Evolutionary conservation across 37 sponge, comb jelly and placozoan species (phyloP).

Genomic region (Hormiphora californensis): DNA sequence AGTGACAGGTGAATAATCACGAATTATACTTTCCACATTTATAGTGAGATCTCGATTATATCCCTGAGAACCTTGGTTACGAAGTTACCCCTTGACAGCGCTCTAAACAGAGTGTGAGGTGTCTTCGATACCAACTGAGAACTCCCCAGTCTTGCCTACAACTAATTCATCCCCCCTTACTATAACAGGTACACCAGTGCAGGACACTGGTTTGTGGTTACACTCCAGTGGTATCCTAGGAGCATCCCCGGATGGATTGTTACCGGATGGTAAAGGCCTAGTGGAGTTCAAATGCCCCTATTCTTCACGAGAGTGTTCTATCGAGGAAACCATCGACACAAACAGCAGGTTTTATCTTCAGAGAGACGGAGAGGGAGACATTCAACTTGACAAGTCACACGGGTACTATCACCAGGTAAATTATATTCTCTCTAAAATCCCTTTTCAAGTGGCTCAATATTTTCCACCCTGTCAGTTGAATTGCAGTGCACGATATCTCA

Average conservation of each 20-base stretch:
- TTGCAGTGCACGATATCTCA: too few relatives aligned
- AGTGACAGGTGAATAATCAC: slow-evolving; percentile 8
- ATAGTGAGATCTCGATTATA: too few relatives aligned
- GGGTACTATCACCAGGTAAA: slow-evolving; percentile 33
- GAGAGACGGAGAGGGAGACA: not conserved
- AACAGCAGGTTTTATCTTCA: not conserved
- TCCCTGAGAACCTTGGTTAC: too few relatives aligned
- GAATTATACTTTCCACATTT: too few relatives aligned
- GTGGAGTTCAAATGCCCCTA: slow-evolving; percentile 53
- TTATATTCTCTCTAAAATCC: not conserved
- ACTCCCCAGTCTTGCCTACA: too few relatives aligned
- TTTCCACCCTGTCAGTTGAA: too few relatives aligned
- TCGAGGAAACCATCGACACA: slow-evolving; percentile 15
- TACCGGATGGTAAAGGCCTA: not conserved
- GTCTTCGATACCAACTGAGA: too few relatives aligned
- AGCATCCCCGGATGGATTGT: slow-evolving; percentile 29
- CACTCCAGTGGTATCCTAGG: slow-evolving; percentile 53
- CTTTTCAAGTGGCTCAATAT: too few relatives aligned
- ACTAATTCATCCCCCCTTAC: too few relatives aligned
- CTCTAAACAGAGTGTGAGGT: too few relatives aligned
- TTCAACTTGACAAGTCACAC: not conserved
- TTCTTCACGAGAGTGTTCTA: not conserved
- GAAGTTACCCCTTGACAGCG: too few relatives aligned
- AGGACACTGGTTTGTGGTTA: slow-evolving; percentile 28
- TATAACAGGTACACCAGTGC: slow-evolving; percentile 32